Conservation (phyloP, 2,797 vertebrate species). For the Sus cebifrons region DNA sequence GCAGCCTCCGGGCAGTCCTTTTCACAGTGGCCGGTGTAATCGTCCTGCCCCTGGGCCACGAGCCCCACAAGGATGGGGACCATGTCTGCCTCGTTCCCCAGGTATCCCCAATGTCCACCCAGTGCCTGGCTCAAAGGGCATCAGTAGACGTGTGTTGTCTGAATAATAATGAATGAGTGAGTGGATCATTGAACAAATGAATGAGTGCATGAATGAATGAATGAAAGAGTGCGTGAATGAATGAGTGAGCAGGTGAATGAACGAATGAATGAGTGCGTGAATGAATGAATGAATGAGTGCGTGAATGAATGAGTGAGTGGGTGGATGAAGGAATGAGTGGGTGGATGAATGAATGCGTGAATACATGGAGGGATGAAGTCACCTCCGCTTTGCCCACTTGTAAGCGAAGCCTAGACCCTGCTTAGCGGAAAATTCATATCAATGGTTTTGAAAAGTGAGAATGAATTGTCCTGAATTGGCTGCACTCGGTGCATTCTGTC, state of each 20-base stretch:
- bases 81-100: accelerated
- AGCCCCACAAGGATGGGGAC: accelerated
- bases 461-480: background rate
- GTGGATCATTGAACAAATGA: too few relatives aligned
- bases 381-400: background rate
- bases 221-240: too few relatives aligned
- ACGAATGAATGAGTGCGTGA: accelerated
- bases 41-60: background rate
- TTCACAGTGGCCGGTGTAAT: accelerated
- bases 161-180: background rate
- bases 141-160: background rate
- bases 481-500: background rate
- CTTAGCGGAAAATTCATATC: background rate
- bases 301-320: background rate
- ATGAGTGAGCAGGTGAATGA: too few relatives aligned
- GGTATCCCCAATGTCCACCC: background rate
- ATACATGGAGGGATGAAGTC: background rate
- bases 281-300: accelerated
- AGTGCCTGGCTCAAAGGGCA: background rate
- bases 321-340: background rate
- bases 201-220: too few relatives aligned
- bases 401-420: background rate
- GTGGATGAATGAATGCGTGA: background rate
- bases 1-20: background rate
- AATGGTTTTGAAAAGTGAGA: background rate